phyloP scores from a whole-genome alignment of 1,140 invertebrate species.

The Rhopalosiphum maidis region DNA sequence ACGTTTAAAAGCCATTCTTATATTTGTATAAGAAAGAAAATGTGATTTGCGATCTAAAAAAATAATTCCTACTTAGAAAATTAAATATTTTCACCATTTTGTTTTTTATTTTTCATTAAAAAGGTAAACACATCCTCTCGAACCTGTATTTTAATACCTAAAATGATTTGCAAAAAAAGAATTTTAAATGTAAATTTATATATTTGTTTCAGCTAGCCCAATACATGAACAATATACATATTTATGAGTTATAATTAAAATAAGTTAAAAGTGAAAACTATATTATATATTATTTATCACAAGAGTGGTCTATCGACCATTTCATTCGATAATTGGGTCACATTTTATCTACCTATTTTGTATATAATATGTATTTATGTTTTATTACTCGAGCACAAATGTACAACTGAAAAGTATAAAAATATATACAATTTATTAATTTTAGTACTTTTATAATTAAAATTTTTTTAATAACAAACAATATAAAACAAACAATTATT shows the following conservation, averaged over 20 bases:
- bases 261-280: neutral
- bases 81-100: neutral
- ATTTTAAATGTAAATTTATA: neutral
- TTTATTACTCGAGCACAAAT: too few species aligned
- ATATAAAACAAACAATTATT: too few species aligned
- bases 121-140: neutral
- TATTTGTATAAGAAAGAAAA: constrained; percentile 27
- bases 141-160: neutral
- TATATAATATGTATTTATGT: too few species aligned
- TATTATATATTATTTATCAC: too few species aligned
- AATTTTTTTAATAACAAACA: too few species aligned
- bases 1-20: constrained; percentile 9
- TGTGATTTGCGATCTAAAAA: neutral
- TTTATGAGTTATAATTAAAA: neutral
- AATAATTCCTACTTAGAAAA: neutral
- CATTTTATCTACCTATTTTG: too few species aligned
- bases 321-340: too few species aligned
- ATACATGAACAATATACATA: neutral
- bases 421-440: too few species aligned
- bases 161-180: neutral
- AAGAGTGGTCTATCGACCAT: too few species aligned
- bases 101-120: neutral
- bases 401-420: too few species aligned
- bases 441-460: too few species aligned
- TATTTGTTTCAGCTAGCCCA: neutral